phyloP scores from a whole-genome alignment of 2,888 invertebrate genomes.

The Deroplatys truncata region DNA sequence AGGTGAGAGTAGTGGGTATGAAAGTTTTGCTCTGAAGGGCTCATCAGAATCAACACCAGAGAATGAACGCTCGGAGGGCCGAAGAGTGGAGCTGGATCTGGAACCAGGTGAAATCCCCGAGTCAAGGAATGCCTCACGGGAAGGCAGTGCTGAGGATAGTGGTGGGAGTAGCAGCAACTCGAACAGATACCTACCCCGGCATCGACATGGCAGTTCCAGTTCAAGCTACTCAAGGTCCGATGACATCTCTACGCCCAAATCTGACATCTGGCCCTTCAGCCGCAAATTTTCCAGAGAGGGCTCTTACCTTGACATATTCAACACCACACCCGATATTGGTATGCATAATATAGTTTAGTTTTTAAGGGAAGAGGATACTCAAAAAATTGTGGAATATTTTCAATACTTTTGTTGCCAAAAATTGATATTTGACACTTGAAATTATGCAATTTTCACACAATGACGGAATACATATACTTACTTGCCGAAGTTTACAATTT shows the following conservation, averaged over 20 bases:
- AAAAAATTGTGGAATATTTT: too few species aligned
- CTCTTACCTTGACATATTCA: slow-evolving; percentile 38
- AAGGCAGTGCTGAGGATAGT: slow-evolving; percentile 13
- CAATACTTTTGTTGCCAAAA: too few species aligned
- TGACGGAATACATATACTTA: too few species aligned
- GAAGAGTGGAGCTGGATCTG: neutral
- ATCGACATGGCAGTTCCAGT: neutral
- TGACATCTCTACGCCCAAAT: slow-evolving; percentile 7
- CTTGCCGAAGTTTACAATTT: too few species aligned
- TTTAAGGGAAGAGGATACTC: neutral
- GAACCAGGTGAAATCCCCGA: slow-evolving; percentile 10
- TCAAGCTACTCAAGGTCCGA: slow-evolving; percentile 1
- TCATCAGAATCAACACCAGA: slow-evolving; percentile 48
- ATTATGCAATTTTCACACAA: too few species aligned
- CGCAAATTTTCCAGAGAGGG: slow-evolving; percentile 18
- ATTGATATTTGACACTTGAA: too few species aligned
- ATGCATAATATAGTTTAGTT: slow-evolving; percentile 24
- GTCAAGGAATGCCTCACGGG: neutral
- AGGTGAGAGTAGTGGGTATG: slow-evolving; percentile 62
- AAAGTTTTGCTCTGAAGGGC: slow-evolving; percentile 55
- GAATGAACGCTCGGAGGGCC: slow-evolving; percentile 40
- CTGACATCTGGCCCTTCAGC: slow-evolving; percentile 5
- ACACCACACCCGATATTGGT: slow-evolving; percentile 43
- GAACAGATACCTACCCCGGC: neutral
- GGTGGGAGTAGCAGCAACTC: neutral